Conservation (phyloP, 2,797 vertebrate species). For the Limnodromus scolopaceus region DNA sequence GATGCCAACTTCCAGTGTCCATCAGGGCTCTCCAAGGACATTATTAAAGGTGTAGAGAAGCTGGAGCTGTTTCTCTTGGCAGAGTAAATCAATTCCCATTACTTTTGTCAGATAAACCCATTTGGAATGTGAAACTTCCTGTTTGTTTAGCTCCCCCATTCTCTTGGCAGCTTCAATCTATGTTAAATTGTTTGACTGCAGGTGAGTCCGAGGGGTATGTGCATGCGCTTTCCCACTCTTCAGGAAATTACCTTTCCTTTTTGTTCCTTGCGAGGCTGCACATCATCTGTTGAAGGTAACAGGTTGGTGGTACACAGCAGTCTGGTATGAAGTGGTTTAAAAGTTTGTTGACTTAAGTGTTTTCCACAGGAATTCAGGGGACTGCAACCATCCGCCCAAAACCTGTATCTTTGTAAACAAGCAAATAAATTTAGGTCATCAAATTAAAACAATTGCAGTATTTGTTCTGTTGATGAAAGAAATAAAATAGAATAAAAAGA, state of each 20-base stretch:
- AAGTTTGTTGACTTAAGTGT: not conserved
- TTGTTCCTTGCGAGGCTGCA: not conserved
- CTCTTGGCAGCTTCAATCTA: not conserved
- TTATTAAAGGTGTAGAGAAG: not conserved
- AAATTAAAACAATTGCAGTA: not conserved
- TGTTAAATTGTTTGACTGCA: not conserved
- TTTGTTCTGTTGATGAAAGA: not conserved
- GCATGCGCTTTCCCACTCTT: not conserved
- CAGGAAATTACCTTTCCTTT: not conserved
- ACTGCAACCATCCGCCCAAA: not conserved
- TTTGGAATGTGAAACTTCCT: not conserved
- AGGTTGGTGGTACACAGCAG: not conserved
- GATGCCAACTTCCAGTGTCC: not conserved
- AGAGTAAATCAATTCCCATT: not conserved
- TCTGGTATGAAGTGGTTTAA: not conserved
- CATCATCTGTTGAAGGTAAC: not conserved
- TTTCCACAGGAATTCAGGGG: not conserved
- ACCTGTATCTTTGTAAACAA: not conserved
- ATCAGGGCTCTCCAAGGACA: not conserved
- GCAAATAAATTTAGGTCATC: not conserved
- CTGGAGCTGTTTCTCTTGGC: not conserved
- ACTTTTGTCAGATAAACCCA: not conserved
- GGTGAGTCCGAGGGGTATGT: not conserved
- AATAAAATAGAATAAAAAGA: not conserved
- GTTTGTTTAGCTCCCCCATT: not conserved